Evolutionary conservation across 2,113 vertebrate genomes (phyloP).

Genomic region (Anhinga anhinga): DNA sequence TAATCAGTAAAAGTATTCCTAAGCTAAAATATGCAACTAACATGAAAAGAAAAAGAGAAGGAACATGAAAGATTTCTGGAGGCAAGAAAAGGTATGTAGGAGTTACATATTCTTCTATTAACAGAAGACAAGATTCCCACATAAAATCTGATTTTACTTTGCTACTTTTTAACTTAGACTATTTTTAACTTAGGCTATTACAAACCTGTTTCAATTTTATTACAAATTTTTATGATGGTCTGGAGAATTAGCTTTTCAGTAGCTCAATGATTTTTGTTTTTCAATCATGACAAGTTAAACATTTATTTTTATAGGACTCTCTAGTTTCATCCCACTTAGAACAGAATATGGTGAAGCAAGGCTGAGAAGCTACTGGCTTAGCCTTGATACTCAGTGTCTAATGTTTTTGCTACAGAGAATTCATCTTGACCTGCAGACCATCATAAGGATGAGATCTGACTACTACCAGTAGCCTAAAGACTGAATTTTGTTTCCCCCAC

Average conservation of each 20-base stretch:
- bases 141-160: slow-evolving; percentile 7
- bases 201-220: neutral
- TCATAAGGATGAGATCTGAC: neutral
- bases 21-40: neutral
- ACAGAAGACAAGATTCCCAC: neutral
- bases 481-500: neutral
- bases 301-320: neutral
- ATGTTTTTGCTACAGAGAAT: neutral
- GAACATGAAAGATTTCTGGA: neutral
- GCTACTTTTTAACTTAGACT: neutral
- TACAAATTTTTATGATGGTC: neutral
- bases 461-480: neutral
- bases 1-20: neutral
- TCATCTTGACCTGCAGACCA: neutral
- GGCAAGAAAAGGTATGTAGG: neutral
- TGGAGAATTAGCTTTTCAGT: neutral
- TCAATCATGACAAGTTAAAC: neutral
- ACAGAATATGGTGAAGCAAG: neutral
- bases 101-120: neutral
- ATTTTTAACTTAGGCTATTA: slow-evolving; percentile 1
- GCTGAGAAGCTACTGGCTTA: neutral
- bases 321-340: neutral
- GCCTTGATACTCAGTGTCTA: neutral
- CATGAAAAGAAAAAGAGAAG: neutral
- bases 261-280: neutral